Evolutionary conservation across 2,113 vertebrate genomes (phyloP), one percentile per base, ranked within the genome.

Genomic region (Fulmarus glacialis): DNA sequence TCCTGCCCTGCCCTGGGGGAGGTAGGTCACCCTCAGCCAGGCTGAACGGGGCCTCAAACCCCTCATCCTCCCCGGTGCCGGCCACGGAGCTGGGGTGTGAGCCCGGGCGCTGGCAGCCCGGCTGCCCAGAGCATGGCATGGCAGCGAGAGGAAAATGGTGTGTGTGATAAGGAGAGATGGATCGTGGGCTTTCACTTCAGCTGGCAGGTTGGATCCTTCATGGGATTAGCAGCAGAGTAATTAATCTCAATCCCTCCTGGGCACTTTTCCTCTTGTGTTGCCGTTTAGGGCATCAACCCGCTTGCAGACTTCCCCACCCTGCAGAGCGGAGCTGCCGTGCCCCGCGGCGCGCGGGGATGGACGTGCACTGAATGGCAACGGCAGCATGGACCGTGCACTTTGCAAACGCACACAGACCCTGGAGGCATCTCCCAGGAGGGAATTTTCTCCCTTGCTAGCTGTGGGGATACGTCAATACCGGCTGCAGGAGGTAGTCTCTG

Each of bases 331-430:
- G 60, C 55, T 42, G 64, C 32, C 0, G 4, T 23, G 73, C 36
- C 27, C 82, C 1, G 3, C 3, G 2, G 55, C 1, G 38, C 1
- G 0, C 1, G 4, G 12, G 29, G 66, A 7, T 9, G 86, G 81
- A 5, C 8, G 1, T 0, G 24, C 0, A 1, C 68, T 1, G 1
- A 9, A 24, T 2, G 48, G 62, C 2, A 6, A 3, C 0, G 5
- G 55, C 82, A 47, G 53, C 1, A 1, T 14, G 63, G 45, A 13
- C 43, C 19, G 1, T 6, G 30, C 14, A 4, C 68, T 45, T 48
- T n/a, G 48, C 30, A 15, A 10, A 23, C 1, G 1, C 12, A 20
- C 38, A 12, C 23, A 9, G 60, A 4, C 13, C 36, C 56, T 23
- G n/a, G 21, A 6, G 13, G 1, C 2, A 0, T 48, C 45, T 26